Base-by-base conservation (phyloP, 2,113 vertebrate species). In the Macrotus californicus region DNA sequence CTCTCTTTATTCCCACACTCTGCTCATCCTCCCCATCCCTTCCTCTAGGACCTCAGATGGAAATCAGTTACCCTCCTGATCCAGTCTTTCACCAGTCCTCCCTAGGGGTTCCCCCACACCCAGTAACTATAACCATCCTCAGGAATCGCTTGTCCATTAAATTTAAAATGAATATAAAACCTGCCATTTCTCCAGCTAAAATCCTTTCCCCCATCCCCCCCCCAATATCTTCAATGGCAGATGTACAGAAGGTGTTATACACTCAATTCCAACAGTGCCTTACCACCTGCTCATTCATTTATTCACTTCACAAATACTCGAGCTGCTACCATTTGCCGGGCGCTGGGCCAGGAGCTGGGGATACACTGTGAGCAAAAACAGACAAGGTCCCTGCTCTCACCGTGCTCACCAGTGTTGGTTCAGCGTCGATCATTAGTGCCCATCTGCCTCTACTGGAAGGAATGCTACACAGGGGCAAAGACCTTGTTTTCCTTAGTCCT, bases 101-200 rank as follows among this genome's bases (percentile, higher is more conserved):
- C 46, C 34, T n/a, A 1, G 14, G 19, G 18, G 14, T 34, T 41
- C 24, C 43, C n/a, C n/a, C 14, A 5, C 11, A 12, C 61, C 12
- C 29, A 64, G 18, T 36, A 64, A 70, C 59, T 83, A 34, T 59
- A 75, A 24, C 46, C 56, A 43, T 36, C 21, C 56, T 54, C 54
- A 76, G 41, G 48, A 84, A 69, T 34, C 11, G 34, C 13, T 41
- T 61, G 5, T 83, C 31, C n/a, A 79, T 64, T 77, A 85, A 52
- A 64, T 61, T 87, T 66, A 79, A 83, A 79, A 64, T 26, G 54
- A 92, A 66, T 82, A 48, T n/a, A 70, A 86, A 94, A 61, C 59
- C 22, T 21, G 1, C 12, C 54, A n/a, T 29, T 21, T 34, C 5
- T 83, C 46, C 64, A 64, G 21, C 46, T 52, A 82, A 48, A n/a